Base-by-base conservation (phyloP, 1,140 invertebrate species). In the Chlorops oryzae region DNA sequence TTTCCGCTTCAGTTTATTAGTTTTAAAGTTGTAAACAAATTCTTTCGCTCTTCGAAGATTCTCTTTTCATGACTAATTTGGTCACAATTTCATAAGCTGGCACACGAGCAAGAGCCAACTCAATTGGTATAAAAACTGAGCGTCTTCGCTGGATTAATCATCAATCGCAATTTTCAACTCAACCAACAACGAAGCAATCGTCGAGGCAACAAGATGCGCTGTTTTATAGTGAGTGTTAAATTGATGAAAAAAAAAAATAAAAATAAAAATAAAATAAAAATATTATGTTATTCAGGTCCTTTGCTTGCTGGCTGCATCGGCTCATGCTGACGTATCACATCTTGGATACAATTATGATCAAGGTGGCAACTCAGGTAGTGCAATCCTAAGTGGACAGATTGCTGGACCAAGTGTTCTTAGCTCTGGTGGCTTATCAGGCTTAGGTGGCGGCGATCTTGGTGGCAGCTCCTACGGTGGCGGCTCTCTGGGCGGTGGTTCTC, bases 161-260 rank as follows among this genome's bases (percentile, higher is more conserved):
- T n/a, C n/a, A n/a, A n/a, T n/a, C n/a, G n/a, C n/a, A n/a, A n/a
- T n/a, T n/a, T n/a, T n/a, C n/a, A n/a, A n/a, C n/a, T n/a, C n/a
- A n/a, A n/a, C n/a, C n/a, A n/a, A n/a, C n/a, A n/a, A n/a, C n/a
- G n/a, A n/a, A n/a, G 38, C 38, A 47, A 38, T 51, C 25, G 5
- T 12, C 13, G 17, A 38, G 37, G 9, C n/a, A n/a, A n/a, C 28
- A 65, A 59, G 54, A 65, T 65, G 62, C 63, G 63, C 56, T 60
- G 54, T 56, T 55, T 63, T 50, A 21, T 65, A 53, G 62, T 65
- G 45, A 63, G 57, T 49, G 37, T 37, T 51, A 22, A 20, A 20
- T 40, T 40, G 20, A 20, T 40, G 12, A 40, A 21, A 5, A 10
- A 39, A 10, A 39, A 39, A 40, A 40, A 40, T 9, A 32, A 32